Conservation (phyloP, 2,113 vertebrate genomes). For the Ammospiza caudacuta region DNA sequence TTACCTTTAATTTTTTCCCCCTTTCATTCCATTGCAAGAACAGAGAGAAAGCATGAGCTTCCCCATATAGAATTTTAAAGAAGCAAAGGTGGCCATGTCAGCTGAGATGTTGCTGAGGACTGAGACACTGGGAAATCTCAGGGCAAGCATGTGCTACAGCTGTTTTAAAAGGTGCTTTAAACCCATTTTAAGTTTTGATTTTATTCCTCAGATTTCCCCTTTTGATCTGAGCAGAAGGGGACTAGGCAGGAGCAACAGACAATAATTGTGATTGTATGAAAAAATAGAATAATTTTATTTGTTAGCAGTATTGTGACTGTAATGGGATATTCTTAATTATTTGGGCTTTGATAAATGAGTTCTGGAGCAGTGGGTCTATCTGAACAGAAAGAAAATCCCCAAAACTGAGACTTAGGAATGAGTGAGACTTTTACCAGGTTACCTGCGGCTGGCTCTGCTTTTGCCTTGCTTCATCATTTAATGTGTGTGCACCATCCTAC, state of each 20-base stretch:
- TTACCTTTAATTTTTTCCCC: conserved; percentile 13
- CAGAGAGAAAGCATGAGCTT: neutral
- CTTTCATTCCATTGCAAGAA: neutral
- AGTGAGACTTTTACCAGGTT: neutral
- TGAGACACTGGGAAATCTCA: neutral
- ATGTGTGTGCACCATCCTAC: neutral
- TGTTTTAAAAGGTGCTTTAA: neutral
- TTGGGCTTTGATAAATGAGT: neutral
- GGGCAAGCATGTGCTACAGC: neutral
- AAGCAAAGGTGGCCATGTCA: neutral
- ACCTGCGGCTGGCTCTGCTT: neutral
- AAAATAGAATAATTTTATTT: neutral
- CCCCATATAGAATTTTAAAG: conserved; percentile 11
- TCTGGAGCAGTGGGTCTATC: neutral
- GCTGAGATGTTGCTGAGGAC: neutral
- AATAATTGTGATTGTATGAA: neutral
- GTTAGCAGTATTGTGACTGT: neutral
- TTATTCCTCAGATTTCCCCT: neutral
- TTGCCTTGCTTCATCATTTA: neutral
- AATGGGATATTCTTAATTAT: neutral
- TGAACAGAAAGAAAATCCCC: neutral
- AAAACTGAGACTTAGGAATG: neutral
- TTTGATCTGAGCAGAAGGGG: neutral
- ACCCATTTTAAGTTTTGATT: neutral
- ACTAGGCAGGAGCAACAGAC: neutral